Percentiles rank a stretch among this genome's conserved stretches.
phyloP scores from a whole-genome alignment of 2,113 vertebrate species.

The Sceloporus undulatus region DNA sequence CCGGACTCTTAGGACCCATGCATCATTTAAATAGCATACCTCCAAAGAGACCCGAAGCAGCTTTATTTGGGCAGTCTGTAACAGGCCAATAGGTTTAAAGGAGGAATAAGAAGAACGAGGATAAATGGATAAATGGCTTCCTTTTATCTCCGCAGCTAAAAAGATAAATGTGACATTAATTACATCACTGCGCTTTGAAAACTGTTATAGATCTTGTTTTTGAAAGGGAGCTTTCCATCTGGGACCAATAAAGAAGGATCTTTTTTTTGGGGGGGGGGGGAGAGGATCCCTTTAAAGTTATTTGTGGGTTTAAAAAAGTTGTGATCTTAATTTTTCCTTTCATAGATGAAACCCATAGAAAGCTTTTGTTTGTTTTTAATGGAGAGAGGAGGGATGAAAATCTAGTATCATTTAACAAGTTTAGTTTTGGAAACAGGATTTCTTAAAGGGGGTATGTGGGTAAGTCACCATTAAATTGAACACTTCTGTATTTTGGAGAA shows the following conservation, averaged over 20 bases:
- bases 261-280: neutral
- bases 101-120: slow-evolving; percentile 66
- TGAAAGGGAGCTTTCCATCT: slow-evolving; percentile 62
- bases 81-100: slow-evolving; percentile 50
- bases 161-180: slow-evolving; percentile 76
- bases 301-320: slow-evolving; percentile 51
- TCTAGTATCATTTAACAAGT: fast-evolving
- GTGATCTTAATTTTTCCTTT: slow-evolving; percentile 65
- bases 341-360: slow-evolving; percentile 27
- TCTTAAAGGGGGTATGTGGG: neutral
- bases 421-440: slow-evolving; percentile 23
- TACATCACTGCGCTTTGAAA: slow-evolving; percentile 74
- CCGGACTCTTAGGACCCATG: too few species aligned
- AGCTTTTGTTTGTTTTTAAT: fast-evolving
- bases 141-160: slow-evolving; percentile 72
- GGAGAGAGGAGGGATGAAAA: slow-evolving; percentile 41
- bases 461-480: neutral
- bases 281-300: slow-evolving; percentile 63
- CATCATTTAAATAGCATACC: too few species aligned
- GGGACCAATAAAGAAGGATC: slow-evolving; percentile 70
- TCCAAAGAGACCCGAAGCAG: too few species aligned
- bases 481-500: neutral
- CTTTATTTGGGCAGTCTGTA: too few species aligned
- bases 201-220: slow-evolving; percentile 54
- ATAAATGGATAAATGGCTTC: slow-evolving; percentile 65